Evolutionary conservation across 2,113 vertebrate species (phyloP).

Genomic region (Trachemys scripta): DNA sequence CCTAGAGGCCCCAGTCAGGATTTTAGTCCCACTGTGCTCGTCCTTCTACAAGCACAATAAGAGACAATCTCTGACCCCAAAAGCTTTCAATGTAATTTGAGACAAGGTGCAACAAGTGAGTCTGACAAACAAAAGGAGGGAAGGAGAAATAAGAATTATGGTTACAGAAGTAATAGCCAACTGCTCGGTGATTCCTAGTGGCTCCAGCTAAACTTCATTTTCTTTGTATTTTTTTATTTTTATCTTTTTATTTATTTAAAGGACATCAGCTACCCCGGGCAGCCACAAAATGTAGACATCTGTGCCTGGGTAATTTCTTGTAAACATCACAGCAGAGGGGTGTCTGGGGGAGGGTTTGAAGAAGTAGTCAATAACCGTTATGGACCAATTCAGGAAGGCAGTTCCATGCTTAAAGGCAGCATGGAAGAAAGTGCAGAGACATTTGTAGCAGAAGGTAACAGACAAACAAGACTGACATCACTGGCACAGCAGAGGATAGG

Average conservation of each 20-base stretch:
- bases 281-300: not conserved
- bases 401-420: not conserved
- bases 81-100: not conserved
- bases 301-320: not conserved
- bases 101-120: not conserved
- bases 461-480: not conserved
- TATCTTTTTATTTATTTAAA: not conserved
- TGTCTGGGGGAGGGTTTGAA: not conserved
- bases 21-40: not conserved
- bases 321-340: not conserved
- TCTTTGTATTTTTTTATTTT: not conserved
- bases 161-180: not conserved
- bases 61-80: not conserved
- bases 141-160: not conserved
- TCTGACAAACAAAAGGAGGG: not conserved
- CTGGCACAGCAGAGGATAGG: too few species aligned
- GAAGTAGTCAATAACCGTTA: not conserved
- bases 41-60: not conserved
- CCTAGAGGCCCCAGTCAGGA: not conserved
- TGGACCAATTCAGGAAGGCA: not conserved
- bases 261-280: not conserved
- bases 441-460: not conserved
- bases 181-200: not conserved
- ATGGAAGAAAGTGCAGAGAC: not conserved
- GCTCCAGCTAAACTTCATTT: not conserved